phyloP scores from a whole-genome alignment of 1,140 invertebrate species.

The Bombus confusus region DNA sequence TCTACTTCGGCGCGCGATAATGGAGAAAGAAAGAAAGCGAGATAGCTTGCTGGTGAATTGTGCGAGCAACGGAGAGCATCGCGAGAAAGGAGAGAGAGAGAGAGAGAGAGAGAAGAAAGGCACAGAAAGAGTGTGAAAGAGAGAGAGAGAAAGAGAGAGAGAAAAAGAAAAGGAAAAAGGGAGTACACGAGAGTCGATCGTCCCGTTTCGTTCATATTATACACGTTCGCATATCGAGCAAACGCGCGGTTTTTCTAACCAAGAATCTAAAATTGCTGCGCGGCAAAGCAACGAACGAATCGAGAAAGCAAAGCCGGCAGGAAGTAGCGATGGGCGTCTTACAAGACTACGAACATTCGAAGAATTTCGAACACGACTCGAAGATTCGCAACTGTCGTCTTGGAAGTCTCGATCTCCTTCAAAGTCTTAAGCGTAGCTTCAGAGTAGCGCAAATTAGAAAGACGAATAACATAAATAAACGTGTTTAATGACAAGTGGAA shows the following conservation, averaged over 20 bases:
- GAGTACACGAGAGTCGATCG: not conserved
- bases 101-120: not conserved
- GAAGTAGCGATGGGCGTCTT: not conserved
- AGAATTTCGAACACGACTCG: not conserved
- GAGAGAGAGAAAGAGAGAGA: not conserved
- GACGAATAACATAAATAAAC: no score
- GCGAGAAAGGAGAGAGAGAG: not conserved
- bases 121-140: not conserved
- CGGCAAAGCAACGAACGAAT: not conserved
- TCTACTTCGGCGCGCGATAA: not conserved
- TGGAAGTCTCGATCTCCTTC: not conserved
- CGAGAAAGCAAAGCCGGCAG: not conserved
- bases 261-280: not conserved
- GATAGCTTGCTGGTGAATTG: not conserved
- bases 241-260: not conserved
- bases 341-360: not conserved
- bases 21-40: constrained; percentile 9
- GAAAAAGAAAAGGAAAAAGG: not conserved
- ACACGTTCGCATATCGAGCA: not conserved
- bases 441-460: no score
- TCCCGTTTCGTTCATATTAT: not conserved
- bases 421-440: no score
- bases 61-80: constrained; percentile 19
- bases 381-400: not conserved
- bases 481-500: no score